Evolutionary conservation across 2,888 invertebrate genomes (phyloP), one percentile per base, ranked within the genome.

Genomic region (Amiota minor): DNA sequence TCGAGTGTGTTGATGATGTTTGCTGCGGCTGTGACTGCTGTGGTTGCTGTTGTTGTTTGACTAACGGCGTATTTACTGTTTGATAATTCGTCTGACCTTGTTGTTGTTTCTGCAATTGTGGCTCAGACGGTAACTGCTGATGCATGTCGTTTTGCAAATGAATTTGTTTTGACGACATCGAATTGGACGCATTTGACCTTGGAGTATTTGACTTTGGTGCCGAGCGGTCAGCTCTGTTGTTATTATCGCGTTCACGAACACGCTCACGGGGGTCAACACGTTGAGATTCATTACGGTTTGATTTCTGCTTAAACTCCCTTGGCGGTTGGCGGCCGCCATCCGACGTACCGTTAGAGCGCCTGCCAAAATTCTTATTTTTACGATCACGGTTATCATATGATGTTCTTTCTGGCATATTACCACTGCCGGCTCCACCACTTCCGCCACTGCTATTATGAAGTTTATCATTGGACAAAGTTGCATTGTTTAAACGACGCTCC

Each of bases 221-320:
- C 14, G 79, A 78, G 0, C 81, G 77, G 1, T 80, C 80, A 1
- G 65, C 64, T 1, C 82, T 74, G 35, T 72, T 77, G 4, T 82
- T 79, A 3, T 10, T 76, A 14, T 80, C 77, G 1, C 79, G 75
- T 45, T 75, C 72, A 67, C 74, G 72, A 46, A 70, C 62, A 46
- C 72, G 47, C 18, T 71, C 69, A n/a, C 67, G 56, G 23, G 81
- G 77, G 6, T 78, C 80, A 18, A 65, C 56, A 12, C 55, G 73
- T 9, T 76, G 78, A 3, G 74, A 76, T 2, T 73, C 35, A 1
- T 72, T 68, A 0, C 84, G 80, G 50, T 74, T 80, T 9, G 73
- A 74, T 70, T 88, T 89, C 68, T 85, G 89, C 71, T 89, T 90
- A 71, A 89, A 89, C 72, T 90, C 90, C 82, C 89, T 86, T 71